A percentile compares a stretch with the other conserved stretches of the same genome.
Conservation (phyloP, 2,797 vertebrate species). For the Leptoclinus maculatus region DNA sequence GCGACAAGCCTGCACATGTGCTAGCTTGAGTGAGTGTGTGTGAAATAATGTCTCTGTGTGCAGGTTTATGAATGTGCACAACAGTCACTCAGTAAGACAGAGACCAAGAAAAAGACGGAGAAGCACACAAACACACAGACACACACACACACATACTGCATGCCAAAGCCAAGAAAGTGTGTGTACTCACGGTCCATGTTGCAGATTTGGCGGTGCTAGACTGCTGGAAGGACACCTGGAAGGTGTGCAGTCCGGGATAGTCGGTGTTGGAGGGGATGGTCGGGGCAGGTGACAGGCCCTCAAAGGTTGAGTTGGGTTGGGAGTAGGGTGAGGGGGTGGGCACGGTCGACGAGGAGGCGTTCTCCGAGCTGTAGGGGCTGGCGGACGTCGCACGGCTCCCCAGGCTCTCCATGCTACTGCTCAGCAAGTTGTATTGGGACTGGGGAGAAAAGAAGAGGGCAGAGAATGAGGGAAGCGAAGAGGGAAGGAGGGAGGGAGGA, state of each 20-base stretch:
- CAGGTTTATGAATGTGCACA: conserved; percentile 24
- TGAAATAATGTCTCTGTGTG: conserved; percentile 44
- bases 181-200: conserved; percentile 98
- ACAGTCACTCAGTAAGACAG: conserved; percentile 7
- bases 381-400: conserved; percentile 91
- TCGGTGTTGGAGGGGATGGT: conserved; percentile 98
- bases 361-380: conserved; percentile 98
- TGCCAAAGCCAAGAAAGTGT: conserved; percentile 37
- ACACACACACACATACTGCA: conserved; percentile 9
- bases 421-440: conserved; percentile 99
- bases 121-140: not conserved
- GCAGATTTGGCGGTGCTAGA: conserved; percentile 99
- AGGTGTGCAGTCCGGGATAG: conserved; percentile 95
- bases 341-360: conserved; percentile 89
- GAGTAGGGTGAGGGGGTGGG: conserved; percentile 97
- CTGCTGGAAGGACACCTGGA: conserved; percentile 99
- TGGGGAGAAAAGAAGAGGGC: conserved; percentile 76
- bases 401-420: conserved; percentile 98
- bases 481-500: conserved; percentile 60
- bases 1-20: conserved; percentile 66
- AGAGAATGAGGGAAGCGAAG: conserved; percentile 58
- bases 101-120: not conserved
- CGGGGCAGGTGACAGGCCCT: conserved; percentile 95
- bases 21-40: conserved; percentile 47
- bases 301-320: conserved; percentile 99